A percentile compares a stretch with the other conserved stretches of the same genome.
Conservation (phyloP, 2,888 invertebrate species). For the Orgyia antiqua region DNA sequence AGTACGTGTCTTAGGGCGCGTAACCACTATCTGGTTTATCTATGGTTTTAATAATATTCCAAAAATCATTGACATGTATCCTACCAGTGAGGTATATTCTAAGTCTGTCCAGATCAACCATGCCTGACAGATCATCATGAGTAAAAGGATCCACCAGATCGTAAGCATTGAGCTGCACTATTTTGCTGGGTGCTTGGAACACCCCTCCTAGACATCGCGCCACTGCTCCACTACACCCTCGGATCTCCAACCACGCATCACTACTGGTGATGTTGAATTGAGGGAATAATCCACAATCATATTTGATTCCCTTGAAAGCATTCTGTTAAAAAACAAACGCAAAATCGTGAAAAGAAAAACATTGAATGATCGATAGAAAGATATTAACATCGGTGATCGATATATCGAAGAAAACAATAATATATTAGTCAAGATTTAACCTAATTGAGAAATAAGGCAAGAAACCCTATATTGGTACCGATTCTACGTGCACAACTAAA, state of each 20-base stretch:
- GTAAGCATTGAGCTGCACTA: not conserved
- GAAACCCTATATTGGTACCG: too few species aligned
- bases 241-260: not conserved
- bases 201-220: not conserved
- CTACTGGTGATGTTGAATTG: not conserved
- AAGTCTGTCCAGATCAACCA: not conserved
- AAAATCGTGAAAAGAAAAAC: too few species aligned
- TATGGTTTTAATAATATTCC: too few species aligned
- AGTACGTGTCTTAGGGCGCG: too few species aligned
- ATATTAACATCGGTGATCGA: too few species aligned
- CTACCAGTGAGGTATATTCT: not conserved
- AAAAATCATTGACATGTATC: too few species aligned
- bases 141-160: not conserved
- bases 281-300: not conserved
- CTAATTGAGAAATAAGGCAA: too few species aligned
- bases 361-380: too few species aligned
- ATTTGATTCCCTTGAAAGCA: not conserved
- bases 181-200: not conserved
- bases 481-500: too few species aligned
- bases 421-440: too few species aligned
- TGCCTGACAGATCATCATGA: not conserved
- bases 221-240: not conserved
- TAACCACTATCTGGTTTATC: too few species aligned
- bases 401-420: too few species aligned
- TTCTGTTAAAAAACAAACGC: not conserved